A percentile compares a stretch with the other conserved stretches of the same genome.
Evolutionary conservation across 2,888 invertebrate genomes (phyloP).

Genomic region (Drosophila demipolita): DNA sequence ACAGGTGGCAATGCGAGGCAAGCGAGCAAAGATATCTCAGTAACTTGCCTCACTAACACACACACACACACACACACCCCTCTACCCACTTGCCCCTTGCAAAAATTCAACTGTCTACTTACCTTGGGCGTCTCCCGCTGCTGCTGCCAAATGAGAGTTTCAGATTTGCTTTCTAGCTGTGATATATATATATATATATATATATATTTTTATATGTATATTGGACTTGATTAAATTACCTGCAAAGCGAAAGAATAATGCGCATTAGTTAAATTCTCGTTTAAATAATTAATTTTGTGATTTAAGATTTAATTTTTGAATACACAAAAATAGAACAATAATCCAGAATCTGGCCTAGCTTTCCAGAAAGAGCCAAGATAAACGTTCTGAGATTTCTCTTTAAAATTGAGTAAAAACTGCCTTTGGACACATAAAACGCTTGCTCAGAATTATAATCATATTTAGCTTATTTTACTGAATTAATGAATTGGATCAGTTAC

Average conservation of each 20-base stretch:
- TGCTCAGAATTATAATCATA: background rate
- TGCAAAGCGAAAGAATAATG: conserved; percentile 37
- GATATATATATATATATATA: background rate
- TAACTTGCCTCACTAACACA: conserved; percentile 35
- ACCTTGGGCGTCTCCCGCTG: conserved; percentile 30
- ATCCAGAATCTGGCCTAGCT: background rate
- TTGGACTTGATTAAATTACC: conserved; percentile 37
- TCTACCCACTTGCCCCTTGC: background rate
- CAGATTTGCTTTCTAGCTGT: conserved; percentile 8
- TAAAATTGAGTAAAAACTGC: background rate
- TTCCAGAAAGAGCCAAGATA: background rate
- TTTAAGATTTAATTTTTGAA: background rate
- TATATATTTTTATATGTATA: background rate
- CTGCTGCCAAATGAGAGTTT: conserved; percentile 36
- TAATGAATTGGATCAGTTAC: background rate
- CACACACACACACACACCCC: background rate
- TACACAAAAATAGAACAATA: background rate
- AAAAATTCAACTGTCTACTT: conserved; percentile 28
- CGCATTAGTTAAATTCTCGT: conserved; percentile 3
- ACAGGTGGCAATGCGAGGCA: conserved; percentile 64
- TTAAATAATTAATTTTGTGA: background rate
- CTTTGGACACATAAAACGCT: background rate
- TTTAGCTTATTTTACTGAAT: background rate
- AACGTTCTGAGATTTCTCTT: background rate
- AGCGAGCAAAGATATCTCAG: conserved; percentile 42